Evolutionary conservation across 35 echinoderm and acorn worm species (phyloP), one percentile per base, ranked within the genome.

Genomic region (Ptychodera flava): DNA sequence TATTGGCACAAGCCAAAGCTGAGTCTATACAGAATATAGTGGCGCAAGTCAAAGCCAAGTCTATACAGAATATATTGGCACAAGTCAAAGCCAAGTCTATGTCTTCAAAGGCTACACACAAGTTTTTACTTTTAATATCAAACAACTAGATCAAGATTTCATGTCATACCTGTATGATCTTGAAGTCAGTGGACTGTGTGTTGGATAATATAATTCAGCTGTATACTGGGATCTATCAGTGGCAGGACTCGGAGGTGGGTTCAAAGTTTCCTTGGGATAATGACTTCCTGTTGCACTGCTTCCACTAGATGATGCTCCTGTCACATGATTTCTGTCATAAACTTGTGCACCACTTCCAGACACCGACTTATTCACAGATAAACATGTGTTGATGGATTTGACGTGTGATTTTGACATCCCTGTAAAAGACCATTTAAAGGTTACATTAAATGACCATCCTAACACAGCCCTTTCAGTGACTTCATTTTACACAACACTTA

Each of bases 251-350:
- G 95, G 95, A 16, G 95, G 95, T 30, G 95, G 95, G 81, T 97
- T 97, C 34, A 97, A 75, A 0, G 95, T 97, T 84, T 97, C 95
- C 80, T 97, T 97, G 0, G 95, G 95, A 81, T 97, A 97, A 53
- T 88, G 86, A 35, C 94, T 93, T 33, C 89, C 92, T 28, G 91
- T 89, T 32, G 91, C 90, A 64, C 45, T 64, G 36, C 92, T 94
- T 37, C 93, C 86, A 81, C 89, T 93, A 28, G 95, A 97, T 32
- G 95, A 97, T 0, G 95, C 92, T 22, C 95, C 95, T n/a, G 95
- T 97, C 1, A 92, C 92, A 15, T 88, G 86, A 79, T 85, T 89
- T 35, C 95, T 77, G 79, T 97, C 95, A 36, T 89, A 92, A 35
- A 94, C 76, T 0, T 81, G 89, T 0, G 53, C 30, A 16, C 92